Conservation (phyloP, 2,797 vertebrate species). For the Sebastes baramenuke region DNA sequence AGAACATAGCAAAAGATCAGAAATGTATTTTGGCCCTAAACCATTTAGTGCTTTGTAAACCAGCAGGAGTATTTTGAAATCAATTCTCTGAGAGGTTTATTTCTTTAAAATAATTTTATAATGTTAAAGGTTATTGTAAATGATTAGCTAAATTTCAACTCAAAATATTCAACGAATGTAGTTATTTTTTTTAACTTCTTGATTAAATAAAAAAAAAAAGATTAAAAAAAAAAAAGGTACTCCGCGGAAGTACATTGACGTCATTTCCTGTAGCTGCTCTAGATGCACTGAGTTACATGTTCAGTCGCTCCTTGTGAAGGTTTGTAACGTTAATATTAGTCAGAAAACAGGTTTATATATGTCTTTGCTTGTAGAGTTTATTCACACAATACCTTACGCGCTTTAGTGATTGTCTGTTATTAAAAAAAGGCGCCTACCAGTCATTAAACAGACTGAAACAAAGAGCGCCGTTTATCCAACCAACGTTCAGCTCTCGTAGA, state of each 20-base stretch:
- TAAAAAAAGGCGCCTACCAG: not conserved
- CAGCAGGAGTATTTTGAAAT: no score
- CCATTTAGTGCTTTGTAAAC: no score
- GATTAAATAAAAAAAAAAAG: not conserved
- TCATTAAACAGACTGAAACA: not conserved
- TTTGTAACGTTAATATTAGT: conserved; percentile 57
- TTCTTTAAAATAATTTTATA: no score
- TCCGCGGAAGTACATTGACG: conserved; percentile 20
- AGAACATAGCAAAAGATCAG: no score
- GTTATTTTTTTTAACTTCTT: fast-evolving
- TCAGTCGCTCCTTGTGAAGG: conserved; percentile 59
- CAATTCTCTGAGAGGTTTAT: no score
- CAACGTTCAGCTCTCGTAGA: not conserved
- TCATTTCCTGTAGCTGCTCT: conserved; percentile 57
- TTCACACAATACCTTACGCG: fast-evolving
- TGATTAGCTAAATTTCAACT: fast-evolving
- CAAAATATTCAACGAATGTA: fast-evolving
- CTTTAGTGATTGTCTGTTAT: fast-evolving
- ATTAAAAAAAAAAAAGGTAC: fast-evolving
- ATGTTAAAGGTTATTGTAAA: fast-evolving
- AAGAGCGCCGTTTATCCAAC: conserved; percentile 16
- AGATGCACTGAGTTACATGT: conserved; percentile 54
- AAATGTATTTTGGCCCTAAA: no score
- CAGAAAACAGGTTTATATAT: not conserved
- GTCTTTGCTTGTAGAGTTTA: fast-evolving